Evolutionary conservation across 1,140 invertebrate species (phyloP).

Genomic region (Drosophila erecta): DNA sequence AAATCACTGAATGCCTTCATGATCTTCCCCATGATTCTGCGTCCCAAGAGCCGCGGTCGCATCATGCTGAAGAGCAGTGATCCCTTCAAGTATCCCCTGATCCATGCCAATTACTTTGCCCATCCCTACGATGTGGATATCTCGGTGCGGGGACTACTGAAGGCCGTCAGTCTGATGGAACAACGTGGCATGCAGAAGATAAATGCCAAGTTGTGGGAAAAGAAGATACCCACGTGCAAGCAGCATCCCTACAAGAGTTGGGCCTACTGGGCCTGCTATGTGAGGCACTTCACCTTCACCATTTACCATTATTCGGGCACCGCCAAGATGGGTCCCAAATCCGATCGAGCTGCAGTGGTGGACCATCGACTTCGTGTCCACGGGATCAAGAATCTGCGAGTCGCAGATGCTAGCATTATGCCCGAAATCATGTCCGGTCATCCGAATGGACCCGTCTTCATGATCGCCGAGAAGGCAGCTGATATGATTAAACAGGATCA

Average conservation of each 20-base stretch:
- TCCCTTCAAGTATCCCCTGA: conserved; percentile 91
- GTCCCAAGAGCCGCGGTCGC: conserved; percentile 90
- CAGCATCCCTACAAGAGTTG: conserved; percentile 88
- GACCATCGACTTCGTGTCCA: conserved; percentile 89
- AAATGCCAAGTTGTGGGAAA: conserved; percentile 87
- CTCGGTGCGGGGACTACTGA: conserved; percentile 87
- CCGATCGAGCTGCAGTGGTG: conserved; percentile 89
- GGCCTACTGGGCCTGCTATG: conserved; percentile 90
- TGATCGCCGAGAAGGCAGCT: conserved; percentile 90
- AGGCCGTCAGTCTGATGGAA: conserved; percentile 86
- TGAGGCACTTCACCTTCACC: conserved; percentile 88
- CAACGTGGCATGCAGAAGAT: conserved; percentile 87
- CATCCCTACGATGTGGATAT: conserved; percentile 88
- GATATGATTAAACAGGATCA: conserved; percentile 88
- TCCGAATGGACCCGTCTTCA: conserved; percentile 88
- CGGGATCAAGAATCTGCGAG: conserved; percentile 89
- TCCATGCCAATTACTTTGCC: conserved; percentile 92
- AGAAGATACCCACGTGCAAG: conserved; percentile 88
- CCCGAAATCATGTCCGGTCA: conserved; percentile 87
- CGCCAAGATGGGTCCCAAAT: conserved; percentile 92
- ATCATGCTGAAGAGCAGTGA: conserved; percentile 89
- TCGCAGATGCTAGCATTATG: conserved; percentile 91
- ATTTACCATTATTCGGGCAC: conserved; percentile 93
- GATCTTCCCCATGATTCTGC: conserved; percentile 89
- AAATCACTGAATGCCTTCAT: conserved; percentile 86